A percentile compares a stretch with the other conserved stretches of the same genome.
These are phyloP conservation scores for Micrastur ruficollis DNA, from an alignment of 2,797 vertebrate genomes.

Conservation along the genomic window DNA sequence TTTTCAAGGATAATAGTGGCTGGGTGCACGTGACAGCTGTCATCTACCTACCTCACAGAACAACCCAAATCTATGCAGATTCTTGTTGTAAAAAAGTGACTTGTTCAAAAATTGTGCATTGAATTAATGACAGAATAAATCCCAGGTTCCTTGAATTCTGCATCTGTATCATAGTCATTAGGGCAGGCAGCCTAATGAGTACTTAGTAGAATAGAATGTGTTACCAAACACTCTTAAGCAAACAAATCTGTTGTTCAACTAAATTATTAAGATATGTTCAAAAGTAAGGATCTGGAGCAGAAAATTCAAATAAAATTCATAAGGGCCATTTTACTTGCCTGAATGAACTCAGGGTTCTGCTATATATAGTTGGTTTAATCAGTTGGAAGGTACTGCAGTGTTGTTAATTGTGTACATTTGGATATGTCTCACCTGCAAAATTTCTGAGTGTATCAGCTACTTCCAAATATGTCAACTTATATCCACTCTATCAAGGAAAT, in stretches of 20 bases:
- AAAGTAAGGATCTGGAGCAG: background rate
- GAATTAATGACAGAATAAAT: background rate
- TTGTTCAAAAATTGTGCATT: background rate
- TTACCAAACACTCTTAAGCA: background rate
- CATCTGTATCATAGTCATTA: background rate
- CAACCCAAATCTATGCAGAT: background rate
- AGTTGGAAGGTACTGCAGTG: background rate
- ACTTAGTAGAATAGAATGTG: background rate
- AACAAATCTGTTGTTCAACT: slow-evolving; percentile 22
- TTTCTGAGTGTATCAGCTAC: background rate
- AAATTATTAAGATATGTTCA: slow-evolving; percentile 26
- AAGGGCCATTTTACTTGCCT: background rate
- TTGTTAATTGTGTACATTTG: background rate
- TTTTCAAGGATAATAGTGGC: background rate
- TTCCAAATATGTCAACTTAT: background rate
- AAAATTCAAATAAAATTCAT: slow-evolving; percentile 32
- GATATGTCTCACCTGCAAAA: background rate
- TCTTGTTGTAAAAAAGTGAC: background rate
- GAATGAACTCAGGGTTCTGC: background rate
- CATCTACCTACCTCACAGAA: background rate
- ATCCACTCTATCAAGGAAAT: background rate
- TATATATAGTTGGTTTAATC: background rate
- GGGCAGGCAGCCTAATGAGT: background rate
- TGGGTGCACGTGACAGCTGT: background rate
- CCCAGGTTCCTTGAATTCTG: background rate